Conservation (phyloP, 2,113 vertebrate species). For the Aegypius monachus region DNA sequence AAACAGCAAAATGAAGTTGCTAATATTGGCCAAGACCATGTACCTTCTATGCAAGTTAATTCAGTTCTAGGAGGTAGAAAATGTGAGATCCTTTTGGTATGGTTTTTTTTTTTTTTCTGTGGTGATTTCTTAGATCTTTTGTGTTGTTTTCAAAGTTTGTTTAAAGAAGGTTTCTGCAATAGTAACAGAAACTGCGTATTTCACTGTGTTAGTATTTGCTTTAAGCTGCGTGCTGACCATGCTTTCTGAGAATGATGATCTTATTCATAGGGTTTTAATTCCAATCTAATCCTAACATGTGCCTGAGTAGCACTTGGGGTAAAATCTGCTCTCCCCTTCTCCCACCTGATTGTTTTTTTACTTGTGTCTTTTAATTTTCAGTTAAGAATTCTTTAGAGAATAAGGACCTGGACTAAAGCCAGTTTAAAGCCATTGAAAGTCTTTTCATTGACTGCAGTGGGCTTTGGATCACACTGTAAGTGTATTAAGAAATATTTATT, state of each 20-base stretch:
- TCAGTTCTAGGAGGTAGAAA: not conserved
- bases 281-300: not conserved
- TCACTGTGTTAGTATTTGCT: not conserved
- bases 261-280: not conserved
- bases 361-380: conserved; percentile 14
- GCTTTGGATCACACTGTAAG: not conserved
- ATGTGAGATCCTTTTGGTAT: not conserved
- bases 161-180: not conserved
- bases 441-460: not conserved
- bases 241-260: not conserved
- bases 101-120: not conserved
- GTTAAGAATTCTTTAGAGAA: not conserved
- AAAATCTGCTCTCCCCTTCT: not conserved
- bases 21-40: not conserved
- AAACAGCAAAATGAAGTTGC: not conserved
- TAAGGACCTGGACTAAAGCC: not conserved
- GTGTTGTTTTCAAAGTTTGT: not conserved
- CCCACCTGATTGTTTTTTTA: not conserved
- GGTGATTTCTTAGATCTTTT: not conserved
- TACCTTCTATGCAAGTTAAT: not conserved
- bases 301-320: not conserved
- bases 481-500: not conserved
- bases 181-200: not conserved
- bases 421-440: not conserved
- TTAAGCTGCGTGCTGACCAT: not conserved